Evolutionary conservation across 2,797 vertebrate genomes (phyloP), one percentile per base, ranked within the genome.

Genomic region (Euthynnus affinis): DNA sequence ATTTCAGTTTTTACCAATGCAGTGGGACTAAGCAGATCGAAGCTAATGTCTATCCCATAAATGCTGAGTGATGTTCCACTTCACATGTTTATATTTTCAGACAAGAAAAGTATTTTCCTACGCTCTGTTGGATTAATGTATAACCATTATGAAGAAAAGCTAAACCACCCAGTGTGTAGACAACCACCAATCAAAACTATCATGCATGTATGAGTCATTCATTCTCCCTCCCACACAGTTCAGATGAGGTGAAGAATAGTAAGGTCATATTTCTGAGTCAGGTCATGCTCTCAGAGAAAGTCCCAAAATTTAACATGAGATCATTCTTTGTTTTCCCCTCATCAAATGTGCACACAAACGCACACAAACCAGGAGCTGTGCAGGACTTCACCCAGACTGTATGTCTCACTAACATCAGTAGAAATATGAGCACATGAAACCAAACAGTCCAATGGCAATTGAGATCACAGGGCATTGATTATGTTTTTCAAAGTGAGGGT

Each of bases 141-240:
- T 79, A 84, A 77, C 83, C 73, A 77, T 86, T 76, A 63, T 53
- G 72, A 82, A 73, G 85, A 86, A 87, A 86, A 74, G 40, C 64
- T 69, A 87, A 89, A 80, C 72, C 74, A 80, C 56, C 72, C 67
- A 71, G 69, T 53, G 69, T 53, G 37, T 61, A 61, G 74, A 68
- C 63, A 87, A 87, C 88, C 88, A 88, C 74, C 73, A 82, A 78
- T 82, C 84, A 82, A 77, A 88, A 59, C 81, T 66, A 72, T 52
- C 44, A 60, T 58, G 78, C 59, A 59, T 13, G 4, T 23, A 60
- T 91, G 90, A 92, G 77, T 91, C 91, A 88, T 29, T 71, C 22
- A 17, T 73, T 80, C 61, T 76, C 81, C 78, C 74, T 74, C 84
- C 87, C 71, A 74, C 90, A 53, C 58, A 73, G 91, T 91, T 93